phyloP scores from a whole-genome alignment of 1,140 invertebrate genomes.

The Drosophila kohkoa region DNA sequence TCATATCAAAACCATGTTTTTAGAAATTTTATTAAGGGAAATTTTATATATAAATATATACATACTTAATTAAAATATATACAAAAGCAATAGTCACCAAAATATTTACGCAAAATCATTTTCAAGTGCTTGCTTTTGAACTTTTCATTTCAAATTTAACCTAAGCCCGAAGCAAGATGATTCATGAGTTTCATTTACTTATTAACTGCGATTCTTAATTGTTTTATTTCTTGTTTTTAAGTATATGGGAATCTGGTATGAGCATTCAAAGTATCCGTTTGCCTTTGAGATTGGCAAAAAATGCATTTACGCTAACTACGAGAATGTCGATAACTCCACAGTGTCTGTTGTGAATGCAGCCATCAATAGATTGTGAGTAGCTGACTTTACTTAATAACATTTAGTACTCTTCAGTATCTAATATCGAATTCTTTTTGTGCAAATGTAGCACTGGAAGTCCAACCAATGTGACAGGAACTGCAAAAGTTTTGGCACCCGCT shows the following conservation, averaged over 20 bases:
- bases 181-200: neutral
- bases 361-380: slow-evolving; percentile 86
- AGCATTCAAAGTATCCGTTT: slow-evolving; percentile 91
- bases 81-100: too few relatives aligned
- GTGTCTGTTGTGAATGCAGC: slow-evolving; percentile 86
- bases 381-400: too few relatives aligned
- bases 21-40: too few relatives aligned
- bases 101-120: too few relatives aligned
- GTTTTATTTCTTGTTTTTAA: slow-evolving; percentile 8
- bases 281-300: slow-evolving; percentile 91
- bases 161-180: too few relatives aligned
- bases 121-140: too few relatives aligned
- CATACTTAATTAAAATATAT: too few relatives aligned
- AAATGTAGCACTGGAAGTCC: slow-evolving; percentile 56
- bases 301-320: slow-evolving; percentile 90
- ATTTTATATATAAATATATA: too few relatives aligned
- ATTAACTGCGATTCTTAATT: neutral
- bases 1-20: too few relatives aligned
- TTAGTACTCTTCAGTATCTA: neutral
- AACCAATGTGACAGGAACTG: slow-evolving; percentile 84
- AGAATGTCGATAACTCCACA: slow-evolving; percentile 86
- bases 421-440: neutral
- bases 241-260: slow-evolving; percentile 92
- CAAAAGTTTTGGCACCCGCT: slow-evolving; percentile 85
- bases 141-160: too few relatives aligned